These are phyloP conservation scores for Paracyclopina nana DNA, from an alignment of 1,140 invertebrate genomes.

Conservation along the genomic window DNA sequence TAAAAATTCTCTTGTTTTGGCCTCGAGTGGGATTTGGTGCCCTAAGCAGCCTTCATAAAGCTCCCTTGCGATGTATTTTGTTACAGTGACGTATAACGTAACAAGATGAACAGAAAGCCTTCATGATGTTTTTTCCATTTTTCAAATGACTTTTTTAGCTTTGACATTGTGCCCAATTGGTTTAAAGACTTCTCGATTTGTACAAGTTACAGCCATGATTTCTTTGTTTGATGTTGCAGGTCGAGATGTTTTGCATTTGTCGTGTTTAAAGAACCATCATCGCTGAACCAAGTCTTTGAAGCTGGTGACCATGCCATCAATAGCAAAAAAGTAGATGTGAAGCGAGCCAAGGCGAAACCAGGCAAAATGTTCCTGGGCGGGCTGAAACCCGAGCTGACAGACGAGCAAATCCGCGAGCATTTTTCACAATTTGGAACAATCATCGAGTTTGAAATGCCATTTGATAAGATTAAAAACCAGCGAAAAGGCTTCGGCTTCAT, in stretches of 20 bases:
- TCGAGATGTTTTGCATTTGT: constrained; percentile 85
- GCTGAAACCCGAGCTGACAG: constrained; percentile 61
- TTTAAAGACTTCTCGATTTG: too few relatives aligned
- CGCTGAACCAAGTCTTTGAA: constrained; percentile 57
- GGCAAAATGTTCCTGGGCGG: constrained; percentile 91
- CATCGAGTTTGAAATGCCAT: constrained; percentile 82
- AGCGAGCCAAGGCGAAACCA: constrained; percentile 75
- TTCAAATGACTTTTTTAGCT: too few relatives aligned
- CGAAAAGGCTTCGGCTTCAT: constrained; percentile 87
- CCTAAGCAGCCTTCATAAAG: too few relatives aligned
- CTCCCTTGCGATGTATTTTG: too few relatives aligned
- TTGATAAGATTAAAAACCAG: constrained; percentile 86
- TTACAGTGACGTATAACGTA: too few relatives aligned
- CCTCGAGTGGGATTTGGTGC: too few relatives aligned
- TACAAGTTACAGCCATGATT: too few relatives aligned
- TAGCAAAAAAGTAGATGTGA: constrained; percentile 81
- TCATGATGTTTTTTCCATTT: too few relatives aligned
- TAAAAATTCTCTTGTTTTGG: too few relatives aligned
- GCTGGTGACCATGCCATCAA: constrained; percentile 69
- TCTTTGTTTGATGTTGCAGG: too few relatives aligned
- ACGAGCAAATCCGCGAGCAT: constrained; percentile 77
- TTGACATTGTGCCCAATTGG: too few relatives aligned
- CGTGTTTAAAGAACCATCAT: constrained; percentile 65
- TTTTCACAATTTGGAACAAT: constrained; percentile 29
- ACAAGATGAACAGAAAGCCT: too few relatives aligned